phyloP scores from a whole-genome alignment of 2,888 invertebrate genomes.

The Priapulus caudatus region DNA sequence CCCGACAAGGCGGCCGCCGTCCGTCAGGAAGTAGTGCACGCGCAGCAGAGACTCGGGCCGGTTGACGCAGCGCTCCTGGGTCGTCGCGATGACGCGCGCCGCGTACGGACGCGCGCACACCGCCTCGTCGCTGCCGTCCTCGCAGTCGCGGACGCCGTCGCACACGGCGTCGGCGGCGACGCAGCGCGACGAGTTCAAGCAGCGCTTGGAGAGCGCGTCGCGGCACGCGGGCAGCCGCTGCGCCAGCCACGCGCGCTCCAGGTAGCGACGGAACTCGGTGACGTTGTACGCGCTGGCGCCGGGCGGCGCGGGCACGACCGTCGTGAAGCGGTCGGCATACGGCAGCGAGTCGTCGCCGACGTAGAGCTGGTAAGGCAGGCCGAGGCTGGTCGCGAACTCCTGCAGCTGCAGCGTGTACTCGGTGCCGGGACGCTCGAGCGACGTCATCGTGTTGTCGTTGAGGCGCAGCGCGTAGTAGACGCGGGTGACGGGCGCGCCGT shows the following conservation, averaged over 20 bases:
- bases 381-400: not conserved
- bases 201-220: not conserved
- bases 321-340: not conserved
- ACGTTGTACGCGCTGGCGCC: slow-evolving; percentile 1
- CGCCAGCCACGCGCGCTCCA: not conserved
- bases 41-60: not conserved
- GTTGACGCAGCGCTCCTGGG: not conserved
- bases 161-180: not conserved
- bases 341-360: not conserved
- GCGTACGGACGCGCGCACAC: not conserved
- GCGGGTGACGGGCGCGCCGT: not conserved
- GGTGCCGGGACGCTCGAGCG: not conserved
- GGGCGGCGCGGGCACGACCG: not conserved
- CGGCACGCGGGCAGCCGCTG: not conserved
- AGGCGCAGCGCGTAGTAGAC: not conserved
- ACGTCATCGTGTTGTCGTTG: not conserved
- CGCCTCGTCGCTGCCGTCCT: not conserved
- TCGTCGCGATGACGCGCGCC: not conserved
- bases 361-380: not conserved
- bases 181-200: not conserved
- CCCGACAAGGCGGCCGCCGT: not conserved
- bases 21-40: not conserved
- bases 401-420: not conserved
- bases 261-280: not conserved
- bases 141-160: not conserved